These are phyloP conservation scores for Morus bassanus DNA, from an alignment of 2,797 vertebrate species.

Conservation along the genomic window DNA sequence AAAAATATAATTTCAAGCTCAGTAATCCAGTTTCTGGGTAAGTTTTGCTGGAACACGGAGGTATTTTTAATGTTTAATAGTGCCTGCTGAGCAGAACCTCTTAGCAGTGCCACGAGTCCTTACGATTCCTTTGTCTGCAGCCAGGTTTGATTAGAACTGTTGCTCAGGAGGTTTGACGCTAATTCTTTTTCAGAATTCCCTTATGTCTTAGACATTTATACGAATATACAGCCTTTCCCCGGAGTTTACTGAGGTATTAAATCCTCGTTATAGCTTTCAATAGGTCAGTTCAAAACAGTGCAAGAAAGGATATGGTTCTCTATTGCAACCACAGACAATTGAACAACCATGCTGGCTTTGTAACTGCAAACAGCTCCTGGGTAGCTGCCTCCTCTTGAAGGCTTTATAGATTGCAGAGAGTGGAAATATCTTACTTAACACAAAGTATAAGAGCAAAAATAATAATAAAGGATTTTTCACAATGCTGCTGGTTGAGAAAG, in stretches of 20 bases:
- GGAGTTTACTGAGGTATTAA: background rate
- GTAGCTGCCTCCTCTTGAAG: background rate
- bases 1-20: background rate
- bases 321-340: accelerated
- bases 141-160: background rate
- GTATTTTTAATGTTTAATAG: background rate
- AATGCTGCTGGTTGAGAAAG: background rate
- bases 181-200: background rate
- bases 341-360: background rate
- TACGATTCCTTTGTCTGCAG: background rate
- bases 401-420: background rate
- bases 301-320: background rate
- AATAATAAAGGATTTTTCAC: background rate
- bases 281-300: background rate
- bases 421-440: background rate
- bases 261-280: background rate
- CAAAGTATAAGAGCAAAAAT: background rate
- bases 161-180: background rate
- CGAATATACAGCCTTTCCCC: background rate
- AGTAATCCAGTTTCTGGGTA: background rate
- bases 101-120: background rate
- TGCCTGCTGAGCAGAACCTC: background rate
- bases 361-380: background rate
- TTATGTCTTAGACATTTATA: background rate
- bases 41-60: background rate